Percentiles rank a stretch among this genome's conserved stretches.
These are phyloP conservation scores for human (Homo sapiens) DNA, from an alignment of 2,113 vertebrate species.

Conservation along the genomic window GRCh38 chr4:126535001-126535500, in stretches of 20 bases:
- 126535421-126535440: neutral
- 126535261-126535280: neutral
- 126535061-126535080: neutral
- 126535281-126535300: neutral
- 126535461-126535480: neutral
- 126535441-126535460: neutral
- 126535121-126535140: neutral
- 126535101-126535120: neutral
- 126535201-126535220: neutral
- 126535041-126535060: neutral
- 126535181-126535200: neutral
- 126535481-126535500: neutral
- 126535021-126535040: neutral
- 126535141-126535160: neutral
- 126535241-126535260: neutral
- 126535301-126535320: neutral
- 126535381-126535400: neutral
- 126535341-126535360: neutral
- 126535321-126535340: neutral
- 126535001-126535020: neutral
- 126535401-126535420: neutral
- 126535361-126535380: neutral
- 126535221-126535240: neutral
- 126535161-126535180: neutral
- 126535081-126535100: neutral